A percentile compares a stretch with the other conserved stretches of the same genome.
phyloP scores from a whole-genome alignment of 1,140 invertebrate genomes.

The Hyphantria cunea region DNA sequence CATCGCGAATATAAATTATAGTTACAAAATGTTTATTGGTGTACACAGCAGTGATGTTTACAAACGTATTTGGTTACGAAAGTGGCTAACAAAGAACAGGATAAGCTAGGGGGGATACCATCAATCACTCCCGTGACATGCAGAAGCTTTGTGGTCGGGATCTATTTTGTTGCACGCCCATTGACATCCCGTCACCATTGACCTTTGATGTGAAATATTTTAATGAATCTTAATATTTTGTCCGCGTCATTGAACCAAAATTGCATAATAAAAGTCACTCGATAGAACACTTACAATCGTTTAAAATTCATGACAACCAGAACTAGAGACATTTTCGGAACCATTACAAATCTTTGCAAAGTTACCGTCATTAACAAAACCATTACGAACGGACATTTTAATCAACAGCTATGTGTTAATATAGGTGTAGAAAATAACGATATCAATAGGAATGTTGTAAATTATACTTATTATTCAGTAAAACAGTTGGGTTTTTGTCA shows the following conservation, averaged over 20 bases:
- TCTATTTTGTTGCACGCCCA: slow-evolving; percentile 35
- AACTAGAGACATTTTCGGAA: slow-evolving; percentile 1
- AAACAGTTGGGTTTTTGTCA: too few relatives aligned
- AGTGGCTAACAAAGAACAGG: slow-evolving; percentile 36
- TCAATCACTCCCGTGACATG: slow-evolving; percentile 47
- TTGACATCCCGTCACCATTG: slow-evolving; percentile 31
- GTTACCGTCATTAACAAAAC: slow-evolving; percentile 8
- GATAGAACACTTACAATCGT: not conserved
- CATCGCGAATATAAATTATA: too few relatives aligned
- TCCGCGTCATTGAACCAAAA: slow-evolving; percentile 7
- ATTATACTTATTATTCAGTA: not conserved
- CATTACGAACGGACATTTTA: slow-evolving; percentile 12
- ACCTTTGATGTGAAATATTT: slow-evolving; percentile 18
- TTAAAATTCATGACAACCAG: slow-evolving; percentile 15
- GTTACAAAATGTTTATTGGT: slow-evolving; percentile 27
- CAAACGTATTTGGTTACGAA: slow-evolving; percentile 31
- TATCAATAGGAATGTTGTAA: slow-evolving; percentile 3
- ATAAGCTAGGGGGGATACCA: slow-evolving; percentile 26
- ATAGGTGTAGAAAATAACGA: slow-evolving; percentile 1
- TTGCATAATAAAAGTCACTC: slow-evolving; percentile 16
- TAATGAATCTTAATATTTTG: slow-evolving; percentile 15
- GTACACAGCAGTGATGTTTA: slow-evolving; percentile 26
- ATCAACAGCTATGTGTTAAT: slow-evolving; percentile 12
- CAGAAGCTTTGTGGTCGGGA: slow-evolving; percentile 43
- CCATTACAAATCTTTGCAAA: slow-evolving; percentile 11